These are phyloP conservation scores for Girardinichthys multiradiatus DNA, from an alignment of 2,113 vertebrate species.

Conservation along the genomic window DNA sequence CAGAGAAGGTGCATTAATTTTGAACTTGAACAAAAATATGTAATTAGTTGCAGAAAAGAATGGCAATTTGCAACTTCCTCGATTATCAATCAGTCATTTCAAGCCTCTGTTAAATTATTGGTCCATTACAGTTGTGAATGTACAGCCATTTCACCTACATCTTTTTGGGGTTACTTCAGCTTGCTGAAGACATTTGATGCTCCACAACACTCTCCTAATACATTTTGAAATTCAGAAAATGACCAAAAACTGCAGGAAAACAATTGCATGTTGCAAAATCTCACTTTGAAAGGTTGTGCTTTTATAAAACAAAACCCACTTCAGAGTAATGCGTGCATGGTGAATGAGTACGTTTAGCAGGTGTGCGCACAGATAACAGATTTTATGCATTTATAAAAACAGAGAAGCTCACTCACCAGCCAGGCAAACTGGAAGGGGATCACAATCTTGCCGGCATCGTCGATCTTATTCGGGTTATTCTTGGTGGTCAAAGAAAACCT, in stretches of 20 bases:
- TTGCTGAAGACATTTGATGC: not conserved
- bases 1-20: not conserved
- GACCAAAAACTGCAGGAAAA: not conserved
- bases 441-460: slow-evolving; percentile 84
- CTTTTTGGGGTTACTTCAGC: too few species aligned
- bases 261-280: too few species aligned
- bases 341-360: not conserved
- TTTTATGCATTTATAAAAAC: too few species aligned
- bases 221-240: not conserved
- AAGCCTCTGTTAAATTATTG: not conserved
- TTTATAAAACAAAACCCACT: too few species aligned
- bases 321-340: too few species aligned
- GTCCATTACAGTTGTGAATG: not conserved
- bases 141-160: not conserved
- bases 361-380: too few species aligned
- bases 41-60: too few species aligned
- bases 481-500: slow-evolving; percentile 86
- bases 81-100: too few species aligned
- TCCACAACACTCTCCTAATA: not conserved
- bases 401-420: slow-evolving; percentile 86
- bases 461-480: slow-evolving; percentile 77
- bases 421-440: slow-evolving; percentile 96
- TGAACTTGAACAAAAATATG: too few species aligned
- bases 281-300: too few species aligned
- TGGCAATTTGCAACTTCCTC: too few species aligned